Percentiles rank a stretch among this genome's conserved stretches.
Conservation (phyloP, 2,797 vertebrate species). For the Oreortyx pictus region DNA sequence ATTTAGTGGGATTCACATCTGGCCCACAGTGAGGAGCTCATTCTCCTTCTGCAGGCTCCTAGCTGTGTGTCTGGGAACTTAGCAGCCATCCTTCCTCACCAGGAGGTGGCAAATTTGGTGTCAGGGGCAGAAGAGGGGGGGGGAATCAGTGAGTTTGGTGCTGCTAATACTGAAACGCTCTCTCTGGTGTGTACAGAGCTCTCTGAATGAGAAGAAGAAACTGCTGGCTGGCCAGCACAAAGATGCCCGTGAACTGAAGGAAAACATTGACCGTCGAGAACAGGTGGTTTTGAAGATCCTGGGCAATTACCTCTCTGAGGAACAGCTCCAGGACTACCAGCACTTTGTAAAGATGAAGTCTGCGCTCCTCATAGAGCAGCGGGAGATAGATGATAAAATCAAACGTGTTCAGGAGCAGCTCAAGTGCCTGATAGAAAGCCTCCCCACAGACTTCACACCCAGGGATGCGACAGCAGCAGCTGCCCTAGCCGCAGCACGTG, state of each 20-base stretch:
- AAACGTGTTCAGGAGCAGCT: conserved; percentile 90
- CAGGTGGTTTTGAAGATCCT: conserved; percentile 89
- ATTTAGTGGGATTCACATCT: background rate
- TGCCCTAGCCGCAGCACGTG: conserved; percentile 48
- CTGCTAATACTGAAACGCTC: conserved; percentile 3
- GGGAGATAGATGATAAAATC: conserved; percentile 92
- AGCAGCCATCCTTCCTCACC: background rate
- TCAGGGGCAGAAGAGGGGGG: background rate
- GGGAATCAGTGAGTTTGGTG: background rate
- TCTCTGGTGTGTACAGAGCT: conserved; percentile 80
- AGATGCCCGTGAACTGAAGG: conserved; percentile 94
- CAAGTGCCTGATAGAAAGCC: conserved; percentile 84
- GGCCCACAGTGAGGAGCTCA: rapidly evolving
- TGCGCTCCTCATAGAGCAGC: conserved; percentile 89
- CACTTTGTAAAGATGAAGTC: conserved; percentile 91
- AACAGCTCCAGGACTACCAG: conserved; percentile 89
- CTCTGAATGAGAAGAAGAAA: conserved; percentile 87
- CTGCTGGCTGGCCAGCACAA: conserved; percentile 91
- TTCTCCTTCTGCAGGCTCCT: background rate
- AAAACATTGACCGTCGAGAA: conserved; percentile 93
- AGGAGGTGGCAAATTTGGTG: background rate
- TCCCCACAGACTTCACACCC: conserved; percentile 78
- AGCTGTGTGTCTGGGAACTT: rapidly evolving
- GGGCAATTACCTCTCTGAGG: conserved; percentile 82
- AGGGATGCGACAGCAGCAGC: conserved; percentile 64